Base-by-base conservation (phyloP, 2,888 invertebrate genomes). In the Chironomus riparius region DNA sequence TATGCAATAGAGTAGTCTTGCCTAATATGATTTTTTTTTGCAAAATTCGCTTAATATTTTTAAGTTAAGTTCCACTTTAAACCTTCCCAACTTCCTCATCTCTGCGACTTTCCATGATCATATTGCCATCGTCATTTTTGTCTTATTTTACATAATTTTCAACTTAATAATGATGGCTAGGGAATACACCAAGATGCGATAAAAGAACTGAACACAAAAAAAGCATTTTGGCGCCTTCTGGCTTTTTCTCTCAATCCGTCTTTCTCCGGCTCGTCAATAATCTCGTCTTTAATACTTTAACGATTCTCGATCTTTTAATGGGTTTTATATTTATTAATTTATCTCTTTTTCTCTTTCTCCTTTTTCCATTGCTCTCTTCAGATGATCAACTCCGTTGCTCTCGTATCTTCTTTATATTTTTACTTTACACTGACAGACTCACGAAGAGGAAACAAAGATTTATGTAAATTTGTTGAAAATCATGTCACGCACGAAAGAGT, bases 171-270 rank as follows among this genome's bases (percentile, higher is more conserved):
- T 72, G 61, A 62, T 62, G 62, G 13, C 47, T 21, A 38, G 70
- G 18, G 70, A 70, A 38, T 56, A 56, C 56, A 56, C 56, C 15
- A 18, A 56, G 18, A 56, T 56, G 56, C 56, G n/a, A 56, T 56
- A 56, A 56, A 50, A 38, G 38, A 56, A 56, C 56, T 56, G 56
- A 18, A 56, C 18, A 56, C 18, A 38, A 18, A 15, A 50, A 56
- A 24, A 61, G 47, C 22, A 47, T 68, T 74, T 74, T 74, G 74
- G 74, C 74, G 74, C 74, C 74, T 74, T 74, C 74, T 74, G 74
- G 47, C 68, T 74, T 68, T 74, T 65, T 21, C 13, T 38, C 50
- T 56, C 56, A 38, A 38, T 38, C 28, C 72, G 56, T 56, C 22
- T 68, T 74, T 62, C 50, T 62, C 24, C 62, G 18, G 28, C 56